Evolutionary conservation across 2,113 vertebrate genomes (phyloP), one percentile per base, ranked within the genome.

Genomic region (Psephotus haematonotus): DNA sequence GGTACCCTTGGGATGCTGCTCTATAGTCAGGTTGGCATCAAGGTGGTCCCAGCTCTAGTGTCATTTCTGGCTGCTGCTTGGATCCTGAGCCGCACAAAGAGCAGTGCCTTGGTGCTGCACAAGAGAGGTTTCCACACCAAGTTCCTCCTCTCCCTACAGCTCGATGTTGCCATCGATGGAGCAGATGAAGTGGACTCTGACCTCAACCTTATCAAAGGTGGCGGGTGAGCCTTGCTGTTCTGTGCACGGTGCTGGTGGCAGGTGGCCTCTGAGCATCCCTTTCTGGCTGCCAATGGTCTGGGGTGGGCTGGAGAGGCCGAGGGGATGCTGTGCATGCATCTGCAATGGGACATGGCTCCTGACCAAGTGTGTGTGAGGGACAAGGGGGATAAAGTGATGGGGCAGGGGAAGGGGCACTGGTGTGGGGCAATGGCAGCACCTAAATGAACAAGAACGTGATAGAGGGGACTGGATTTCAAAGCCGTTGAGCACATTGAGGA

Each of bases 201-300:
- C 14, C 99, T 99, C 86, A 99, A 98, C 28, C 98, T 99, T 95
- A 99, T 99, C 91, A 99, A 99, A 98, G 99, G 99, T 31, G 99
- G 99, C 81, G 99, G 99, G 99, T 99, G 98, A 99, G 99, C 97
- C 50, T 53, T 64, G 53, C 55, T 47, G 44, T 55, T 65, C 0
- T 46, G 50, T 57, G 28, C 14, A 11, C 0, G 6, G 67, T 2
- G 7, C n/a, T 71, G 62, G 18, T 59, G 69, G 7, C 0, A 2
- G 46, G 57, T 41, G 52, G 67, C 53, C 60, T 86, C 50, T 82
- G 46, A 70, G 79, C 69, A 27, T 39, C 43, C 31, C 41, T 41
- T 20, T 22, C 37, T 67, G 60, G 39, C 88, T 86, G 33, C 57
- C 33, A 23, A 3, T 1, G 11, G 67, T 53, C 35, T 15, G 31